phyloP scores from a whole-genome alignment of 2,888 invertebrate genomes.

The Conomelus anceps region DNA sequence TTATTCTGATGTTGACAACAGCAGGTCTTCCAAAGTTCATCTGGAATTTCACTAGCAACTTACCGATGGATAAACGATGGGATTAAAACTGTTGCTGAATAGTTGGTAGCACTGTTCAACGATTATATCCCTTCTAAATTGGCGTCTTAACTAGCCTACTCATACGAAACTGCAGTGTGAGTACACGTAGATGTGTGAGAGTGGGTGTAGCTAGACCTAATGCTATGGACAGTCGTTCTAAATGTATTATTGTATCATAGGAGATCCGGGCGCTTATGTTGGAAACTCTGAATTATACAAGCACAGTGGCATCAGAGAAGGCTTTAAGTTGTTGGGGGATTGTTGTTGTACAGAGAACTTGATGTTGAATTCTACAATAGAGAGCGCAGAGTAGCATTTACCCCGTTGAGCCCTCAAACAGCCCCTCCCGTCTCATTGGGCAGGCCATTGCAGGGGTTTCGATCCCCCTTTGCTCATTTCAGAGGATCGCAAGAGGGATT shows the following conservation, averaged over 20 bases:
- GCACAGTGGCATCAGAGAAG: neutral
- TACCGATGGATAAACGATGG: neutral
- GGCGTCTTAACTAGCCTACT: neutral
- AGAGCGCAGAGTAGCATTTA: neutral
- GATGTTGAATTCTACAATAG: neutral
- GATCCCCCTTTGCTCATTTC: neutral
- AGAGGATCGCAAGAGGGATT: neutral
- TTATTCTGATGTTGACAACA: neutral
- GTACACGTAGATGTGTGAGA: neutral
- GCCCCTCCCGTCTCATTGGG: neutral
- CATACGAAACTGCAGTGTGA: neutral
- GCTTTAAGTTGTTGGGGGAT: neutral
- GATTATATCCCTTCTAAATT: neutral
- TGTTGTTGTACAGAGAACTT: neutral
- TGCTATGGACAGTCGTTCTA: neutral
- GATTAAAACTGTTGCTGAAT: neutral
- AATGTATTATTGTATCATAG: neutral
- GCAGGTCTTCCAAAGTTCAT: neutral
- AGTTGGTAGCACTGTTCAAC: neutral
- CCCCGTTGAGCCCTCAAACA: neutral
- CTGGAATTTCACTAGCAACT: neutral
- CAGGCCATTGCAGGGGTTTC: neutral
- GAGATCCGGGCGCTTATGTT: neutral
- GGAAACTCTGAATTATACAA: neutral
- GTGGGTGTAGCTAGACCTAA: neutral